Percentiles rank a stretch among this genome's conserved stretches.
Evolutionary conservation across 2,113 vertebrate genomes (phyloP).

Genomic region (Hymenochirus boettgeri): DNA sequence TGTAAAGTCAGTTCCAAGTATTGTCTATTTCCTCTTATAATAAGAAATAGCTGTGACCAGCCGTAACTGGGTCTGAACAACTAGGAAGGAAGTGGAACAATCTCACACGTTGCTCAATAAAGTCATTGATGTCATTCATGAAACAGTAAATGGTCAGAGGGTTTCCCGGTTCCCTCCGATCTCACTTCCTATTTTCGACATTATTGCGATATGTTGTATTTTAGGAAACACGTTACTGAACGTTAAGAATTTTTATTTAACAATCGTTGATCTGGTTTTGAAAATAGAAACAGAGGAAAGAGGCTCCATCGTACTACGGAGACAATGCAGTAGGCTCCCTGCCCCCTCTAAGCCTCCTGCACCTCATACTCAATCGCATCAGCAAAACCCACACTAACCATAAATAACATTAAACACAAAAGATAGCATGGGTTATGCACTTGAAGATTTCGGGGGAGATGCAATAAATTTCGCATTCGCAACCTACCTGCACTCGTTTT

Average conservation of each 20-base stretch:
- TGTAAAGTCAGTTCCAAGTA: not conserved
- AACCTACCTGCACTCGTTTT: too few species aligned
- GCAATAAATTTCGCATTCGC: too few species aligned
- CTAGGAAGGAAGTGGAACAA: slow-evolving; percentile 40
- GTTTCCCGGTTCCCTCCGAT: slow-evolving; percentile 10
- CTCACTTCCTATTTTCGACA: slow-evolving; percentile 26
- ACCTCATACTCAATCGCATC: too few species aligned
- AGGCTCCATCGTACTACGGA: too few species aligned
- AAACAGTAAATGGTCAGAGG: slow-evolving; percentile 6
- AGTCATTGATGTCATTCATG: slow-evolving; percentile 32
- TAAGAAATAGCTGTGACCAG: too few species aligned
- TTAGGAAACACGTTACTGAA: slow-evolving; percentile 21
- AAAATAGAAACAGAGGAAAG: too few species aligned
- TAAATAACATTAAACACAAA: too few species aligned
- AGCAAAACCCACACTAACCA: too few species aligned
- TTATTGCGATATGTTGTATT: slow-evolving; percentile 25
- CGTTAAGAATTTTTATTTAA: slow-evolving; percentile 32
- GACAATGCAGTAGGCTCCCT: too few species aligned
- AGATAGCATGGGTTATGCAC: too few species aligned
- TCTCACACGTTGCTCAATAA: slow-evolving; percentile 25
- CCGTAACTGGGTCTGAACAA: not conserved
- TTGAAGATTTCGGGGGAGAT: too few species aligned
- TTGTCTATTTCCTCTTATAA: slow-evolving; percentile 2
- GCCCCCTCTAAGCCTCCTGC: too few species aligned
- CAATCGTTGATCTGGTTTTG: slow-evolving; percentile 8